phyloP scores from a whole-genome alignment of 2,797 vertebrate genomes.

The Clarias laeviceps region DNA sequence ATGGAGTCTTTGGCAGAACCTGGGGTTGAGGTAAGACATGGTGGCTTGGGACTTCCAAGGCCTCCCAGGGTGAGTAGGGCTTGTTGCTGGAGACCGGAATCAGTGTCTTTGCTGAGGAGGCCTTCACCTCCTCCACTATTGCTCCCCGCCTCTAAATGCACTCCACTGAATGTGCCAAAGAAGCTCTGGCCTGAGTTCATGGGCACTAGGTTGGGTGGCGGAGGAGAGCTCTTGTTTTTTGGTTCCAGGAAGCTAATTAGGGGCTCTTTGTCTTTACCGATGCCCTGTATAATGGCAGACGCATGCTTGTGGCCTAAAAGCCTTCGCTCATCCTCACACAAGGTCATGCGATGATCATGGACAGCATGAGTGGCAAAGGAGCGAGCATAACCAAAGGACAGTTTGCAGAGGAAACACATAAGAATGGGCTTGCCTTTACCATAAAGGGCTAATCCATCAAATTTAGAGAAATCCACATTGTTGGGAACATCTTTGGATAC shows the following conservation, averaged over 20 bases:
- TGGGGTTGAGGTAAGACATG: constrained; percentile 90
- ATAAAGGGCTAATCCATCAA: constrained; percentile 96
- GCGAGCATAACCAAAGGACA: constrained; percentile 97
- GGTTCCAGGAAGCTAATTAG: constrained; percentile 99
- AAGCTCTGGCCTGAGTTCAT: constrained; percentile 97
- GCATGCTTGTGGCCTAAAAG: constrained; percentile 97
- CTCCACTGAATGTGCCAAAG: constrained; percentile 98
- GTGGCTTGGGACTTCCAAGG: constrained; percentile 81
- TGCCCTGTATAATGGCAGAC: constrained; percentile 99
- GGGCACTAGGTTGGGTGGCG: constrained; percentile 89
- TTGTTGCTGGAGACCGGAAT: constrained; percentile 81
- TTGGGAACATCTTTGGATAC: constrained; percentile 99
- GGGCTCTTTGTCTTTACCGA: constrained; percentile 99
- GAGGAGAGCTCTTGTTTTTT: constrained; percentile 96
- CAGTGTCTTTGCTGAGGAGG: constrained; percentile 82
- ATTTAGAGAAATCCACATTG: constrained; percentile 99
- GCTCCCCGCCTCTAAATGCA: constrained; percentile 88
- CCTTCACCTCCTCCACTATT: constrained; percentile 75
- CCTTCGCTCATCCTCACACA: constrained; percentile 96
- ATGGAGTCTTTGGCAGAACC: constrained; percentile 92
- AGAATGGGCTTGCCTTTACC: constrained; percentile 99
- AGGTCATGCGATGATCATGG: constrained; percentile 98
- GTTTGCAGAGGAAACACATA: constrained; percentile 99
- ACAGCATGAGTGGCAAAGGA: constrained; percentile 98
- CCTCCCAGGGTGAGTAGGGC: constrained; percentile 89